Percentiles rank a stretch among this genome's conserved stretches.
Evolutionary conservation across 2,113 vertebrate genomes (phyloP).

Genomic region (Amphiprion ocellaris): DNA sequence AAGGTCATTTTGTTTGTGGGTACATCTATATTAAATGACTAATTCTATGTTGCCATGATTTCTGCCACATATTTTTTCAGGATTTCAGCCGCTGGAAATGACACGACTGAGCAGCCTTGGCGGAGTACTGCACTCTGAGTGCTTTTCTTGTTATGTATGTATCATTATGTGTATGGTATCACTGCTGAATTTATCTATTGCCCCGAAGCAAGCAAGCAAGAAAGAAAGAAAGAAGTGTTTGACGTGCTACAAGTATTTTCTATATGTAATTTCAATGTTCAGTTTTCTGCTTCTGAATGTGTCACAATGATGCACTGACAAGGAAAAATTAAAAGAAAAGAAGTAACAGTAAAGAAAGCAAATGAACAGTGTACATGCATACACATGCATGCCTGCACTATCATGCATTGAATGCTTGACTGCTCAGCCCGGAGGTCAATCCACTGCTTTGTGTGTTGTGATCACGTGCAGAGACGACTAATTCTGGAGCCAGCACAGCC

Average conservation of each 20-base stretch:
- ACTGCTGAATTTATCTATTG: no score
- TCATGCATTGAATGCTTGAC: slow-evolving; percentile 34
- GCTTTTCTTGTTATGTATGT: no score
- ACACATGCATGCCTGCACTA: slow-evolving; percentile 48
- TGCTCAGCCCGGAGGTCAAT: slow-evolving; percentile 51
- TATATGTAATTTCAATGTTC: not conserved
- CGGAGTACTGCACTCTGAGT: no score
- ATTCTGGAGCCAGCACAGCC: slow-evolving; percentile 22
- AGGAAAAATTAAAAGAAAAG: not conserved
- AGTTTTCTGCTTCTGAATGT: not conserved
- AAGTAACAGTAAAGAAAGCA: not conserved
- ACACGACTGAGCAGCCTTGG: no score
- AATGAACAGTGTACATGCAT: not conserved
- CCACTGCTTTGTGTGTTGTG: slow-evolving; percentile 35
- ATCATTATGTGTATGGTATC: no score
- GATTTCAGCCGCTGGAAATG: no score
- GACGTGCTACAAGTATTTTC: not conserved
- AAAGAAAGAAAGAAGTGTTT: no score
- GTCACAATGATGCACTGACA: not conserved
- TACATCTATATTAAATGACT: no score
- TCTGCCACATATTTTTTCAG: no score
- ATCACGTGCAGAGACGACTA: slow-evolving; percentile 45
- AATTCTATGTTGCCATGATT: no score
- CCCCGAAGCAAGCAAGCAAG: no score
- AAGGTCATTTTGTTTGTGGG: no score